These are phyloP conservation scores for Hemibagrus wyckioides DNA, from an alignment of 2,113 vertebrate genomes.

Conservation along the genomic window DNA sequence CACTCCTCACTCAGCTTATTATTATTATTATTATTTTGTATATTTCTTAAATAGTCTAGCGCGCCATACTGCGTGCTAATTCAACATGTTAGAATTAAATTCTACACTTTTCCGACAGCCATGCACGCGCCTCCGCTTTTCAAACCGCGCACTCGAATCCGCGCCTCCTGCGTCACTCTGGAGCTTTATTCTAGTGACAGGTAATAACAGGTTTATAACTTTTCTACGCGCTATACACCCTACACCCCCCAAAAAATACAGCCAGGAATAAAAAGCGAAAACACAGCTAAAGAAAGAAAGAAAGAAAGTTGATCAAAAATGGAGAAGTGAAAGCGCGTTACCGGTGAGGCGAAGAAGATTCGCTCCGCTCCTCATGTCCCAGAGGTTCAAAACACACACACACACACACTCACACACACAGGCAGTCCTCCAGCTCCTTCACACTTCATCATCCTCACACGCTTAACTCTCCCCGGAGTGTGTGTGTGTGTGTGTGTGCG, in stretches of 20 bases:
- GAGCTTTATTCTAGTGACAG: neutral
- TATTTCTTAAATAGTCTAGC: neutral
- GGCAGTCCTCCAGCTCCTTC: neutral
- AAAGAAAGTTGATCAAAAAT: neutral
- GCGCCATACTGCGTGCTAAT: neutral
- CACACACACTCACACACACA: neutral
- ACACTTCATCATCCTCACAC: constrained; percentile 7
- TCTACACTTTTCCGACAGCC: neutral
- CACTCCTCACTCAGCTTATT: neutral
- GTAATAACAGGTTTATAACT: neutral
- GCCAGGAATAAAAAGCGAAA: neutral
- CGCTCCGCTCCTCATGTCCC: constrained; percentile 22
- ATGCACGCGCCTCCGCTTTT: neutral
- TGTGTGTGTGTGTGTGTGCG: neutral
- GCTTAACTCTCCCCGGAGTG: constrained; percentile 41
- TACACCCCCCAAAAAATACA: neutral
- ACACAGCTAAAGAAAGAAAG: neutral
- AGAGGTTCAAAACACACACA: constrained; percentile 2
- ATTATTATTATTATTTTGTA: neutral
- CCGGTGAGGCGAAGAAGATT: constrained; percentile 13
- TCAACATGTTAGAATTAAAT: neutral
- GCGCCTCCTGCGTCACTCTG: neutral
- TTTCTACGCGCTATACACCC: neutral
- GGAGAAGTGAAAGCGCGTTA: neutral
- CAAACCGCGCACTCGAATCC: neutral